Base-by-base conservation (phyloP, 64 coral and sea anemone genomes). In the Platygyra sinensis region DNA sequence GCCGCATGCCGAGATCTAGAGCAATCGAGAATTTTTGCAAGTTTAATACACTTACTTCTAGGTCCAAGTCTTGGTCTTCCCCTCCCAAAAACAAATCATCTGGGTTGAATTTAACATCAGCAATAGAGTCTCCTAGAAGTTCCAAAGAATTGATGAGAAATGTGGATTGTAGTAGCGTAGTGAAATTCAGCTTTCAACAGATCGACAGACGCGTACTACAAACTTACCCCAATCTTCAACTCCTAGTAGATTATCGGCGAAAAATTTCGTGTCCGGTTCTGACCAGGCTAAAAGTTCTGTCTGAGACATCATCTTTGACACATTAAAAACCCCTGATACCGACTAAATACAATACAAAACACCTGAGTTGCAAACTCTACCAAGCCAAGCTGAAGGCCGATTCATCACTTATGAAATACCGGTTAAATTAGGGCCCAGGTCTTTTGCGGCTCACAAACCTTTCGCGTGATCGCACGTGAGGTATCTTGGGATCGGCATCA, bases 181-280 rank as follows among this genome's bases (percentile, higher is more conserved):
- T 27, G 65, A 69, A 24, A 69, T 30, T 60, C 52, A 1, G 80
- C 60, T 83, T 67, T 83, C 61, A 67, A 42, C 28, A 33, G 20
- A 31, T 50, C 19, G 52, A 76, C 12, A 60, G 15, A 59, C 42
- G 72, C 36, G 33, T 52, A 42, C 60, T 72, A 30, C 55, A 94
- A 59, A 77, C 91, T 94, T 73, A 96, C 95, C 95, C 95, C 95
- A 96, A 84, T 96, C 95, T 94, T 96, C 95, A 62, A 96, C 87
- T 73, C 95, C 95, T 27, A 96, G 91, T 61, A 96, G 82, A 89
- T 97, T 97, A 67, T 97, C 95, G 25, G 88, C 91, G 62, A 97
- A 97, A 76, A 97, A 97, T 87, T 94, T 94, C 12, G 95, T 93
- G 86, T 97, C 92, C 87, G 95, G 88, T 60, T 97, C 95, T 80